Evolutionary conservation across 2,113 vertebrate genomes (phyloP).

Genomic region (Anser cygnoides): DNA sequence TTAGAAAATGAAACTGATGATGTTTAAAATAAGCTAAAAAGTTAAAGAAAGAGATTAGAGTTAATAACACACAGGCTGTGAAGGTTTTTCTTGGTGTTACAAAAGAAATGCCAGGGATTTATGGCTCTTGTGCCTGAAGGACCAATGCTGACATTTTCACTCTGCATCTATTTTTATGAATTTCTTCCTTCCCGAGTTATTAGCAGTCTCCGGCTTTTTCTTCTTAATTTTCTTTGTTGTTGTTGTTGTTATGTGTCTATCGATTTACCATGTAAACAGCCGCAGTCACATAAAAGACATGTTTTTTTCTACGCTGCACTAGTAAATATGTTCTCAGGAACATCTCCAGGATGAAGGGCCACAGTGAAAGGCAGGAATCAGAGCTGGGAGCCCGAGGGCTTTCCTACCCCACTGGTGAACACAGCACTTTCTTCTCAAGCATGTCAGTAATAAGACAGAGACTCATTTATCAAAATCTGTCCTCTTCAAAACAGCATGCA

Average conservation of each 20-base stretch:
- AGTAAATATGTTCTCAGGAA: constrained; percentile 29
- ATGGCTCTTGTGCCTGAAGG: not conserved
- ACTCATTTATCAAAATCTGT: constrained; percentile 37
- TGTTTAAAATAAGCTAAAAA: not conserved
- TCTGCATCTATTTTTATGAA: not conserved
- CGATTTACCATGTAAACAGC: constrained; percentile 11
- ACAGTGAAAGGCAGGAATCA: not conserved
- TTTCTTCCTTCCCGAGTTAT: constrained; percentile 40
- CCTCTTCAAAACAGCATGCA: not conserved
- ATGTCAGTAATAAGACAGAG: not conserved
- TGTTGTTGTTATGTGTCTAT: not conserved
- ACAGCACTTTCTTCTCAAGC: not conserved
- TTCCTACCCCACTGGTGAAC: constrained; percentile 35
- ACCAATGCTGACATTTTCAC: not conserved
- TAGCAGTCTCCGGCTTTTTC: not conserved
- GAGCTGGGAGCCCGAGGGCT: constrained; percentile 31
- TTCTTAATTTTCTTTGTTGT: not conserved
- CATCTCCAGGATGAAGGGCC: not conserved
- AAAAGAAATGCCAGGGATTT: not conserved
- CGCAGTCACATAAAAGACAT: constrained; percentile 5
- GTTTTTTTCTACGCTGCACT: not conserved
- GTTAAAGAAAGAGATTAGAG: not conserved
- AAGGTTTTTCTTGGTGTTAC: not conserved
- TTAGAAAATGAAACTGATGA: not conserved
- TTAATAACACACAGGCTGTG: not conserved